Evolutionary conservation across 2,888 invertebrate genomes (phyloP).

Genomic region (Noctua janthina): DNA sequence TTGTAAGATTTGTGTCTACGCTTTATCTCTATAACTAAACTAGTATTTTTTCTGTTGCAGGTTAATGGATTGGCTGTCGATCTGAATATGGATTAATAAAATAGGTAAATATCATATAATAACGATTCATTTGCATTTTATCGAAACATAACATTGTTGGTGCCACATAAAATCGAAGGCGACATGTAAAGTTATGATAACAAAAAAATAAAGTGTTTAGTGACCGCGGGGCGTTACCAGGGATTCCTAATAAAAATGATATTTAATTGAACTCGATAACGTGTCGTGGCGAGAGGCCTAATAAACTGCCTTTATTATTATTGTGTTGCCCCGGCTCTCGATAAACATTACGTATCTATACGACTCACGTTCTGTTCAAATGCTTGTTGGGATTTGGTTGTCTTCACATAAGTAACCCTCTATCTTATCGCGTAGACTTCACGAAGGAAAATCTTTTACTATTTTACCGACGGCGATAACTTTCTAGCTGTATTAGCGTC

Average conservation of each 20-base stretch:
- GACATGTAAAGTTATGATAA: conserved; percentile 76
- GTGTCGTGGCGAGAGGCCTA: conserved; percentile 85
- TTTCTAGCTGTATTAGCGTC: conserved; percentile 51
- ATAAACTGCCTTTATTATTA: conserved; percentile 89
- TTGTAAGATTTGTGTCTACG: conserved; percentile 66
- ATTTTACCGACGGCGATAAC: conserved; percentile 57
- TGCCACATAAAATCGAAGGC: conserved; percentile 72
- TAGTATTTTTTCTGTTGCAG: conserved; percentile 76
- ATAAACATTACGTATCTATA: conserved; percentile 81
- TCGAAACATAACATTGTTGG: conserved; percentile 70
- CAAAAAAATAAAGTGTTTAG: conserved; percentile 77
- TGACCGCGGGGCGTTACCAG: conserved; percentile 84
- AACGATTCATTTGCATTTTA: conserved; percentile 42
- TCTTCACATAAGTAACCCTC: conserved; percentile 62
- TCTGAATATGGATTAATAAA: conserved; percentile 76
- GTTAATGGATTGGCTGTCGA: conserved; percentile 76
- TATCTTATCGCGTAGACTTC: conserved; percentile 64
- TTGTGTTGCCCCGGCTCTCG: conserved; percentile 82
- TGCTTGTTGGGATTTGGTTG: conserved; percentile 71
- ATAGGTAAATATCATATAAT: conserved; percentile 73
- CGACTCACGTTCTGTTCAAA: conserved; percentile 65
- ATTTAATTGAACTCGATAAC: conserved; percentile 90
- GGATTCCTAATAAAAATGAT: conserved; percentile 89
- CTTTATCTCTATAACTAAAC: conserved; percentile 65
- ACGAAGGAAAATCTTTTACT: conserved; percentile 65